Evolutionary conservation across 2,113 vertebrate genomes (phyloP), one percentile per base, ranked within the genome.

Genomic region (Clarias macrocephalus): DNA sequence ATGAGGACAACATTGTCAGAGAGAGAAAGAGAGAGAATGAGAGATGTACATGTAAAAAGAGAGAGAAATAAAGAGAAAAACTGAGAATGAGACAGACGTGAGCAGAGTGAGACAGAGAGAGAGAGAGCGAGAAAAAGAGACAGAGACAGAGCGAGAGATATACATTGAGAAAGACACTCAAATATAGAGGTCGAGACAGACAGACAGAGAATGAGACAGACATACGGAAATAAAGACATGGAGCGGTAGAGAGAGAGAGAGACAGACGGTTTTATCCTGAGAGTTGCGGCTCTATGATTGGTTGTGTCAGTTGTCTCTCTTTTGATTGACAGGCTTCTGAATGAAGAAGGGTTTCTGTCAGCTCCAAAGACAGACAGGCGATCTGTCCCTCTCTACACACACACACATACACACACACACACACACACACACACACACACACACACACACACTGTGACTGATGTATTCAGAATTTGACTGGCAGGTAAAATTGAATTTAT

Each of bases 321-420:
- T 70, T 66, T 77, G 84, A 87, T 75, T 85, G 86, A 68, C 76
- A 87, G 77, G 66, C 13, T 13, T 68, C 52, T 82, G 37, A 80
- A 82, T 82, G 70, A 87, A 87, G 82, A 79, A 80, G 37, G 52
- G 65, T 3, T 10, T 85, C 52, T 62, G 92, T 93, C 86, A 91
- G 84, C 90, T 63, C 91, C 91, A 85, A 23, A 81, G 21, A 65
- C 80, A 80, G 81, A 86, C 80, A 83, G 81, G 65, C 79, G 81
- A 88, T 85, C 66, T 85, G 33, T 81, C 82, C 68, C 85, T 77
- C 6, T 88, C 48, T 48, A 42, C 42, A 42, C 42, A 42, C 42
- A 42, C 42, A 42, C 42, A 5, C 56, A 15, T 42, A 30, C 60
- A 57, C 12, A 13, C 63, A 73, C 83, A 75, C 79, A 68, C 70